Percentiles rank a stretch among this genome's conserved stretches.
phyloP scores from a whole-genome alignment of 2,888 invertebrate species.

The Hypomecis punctinalis region DNA sequence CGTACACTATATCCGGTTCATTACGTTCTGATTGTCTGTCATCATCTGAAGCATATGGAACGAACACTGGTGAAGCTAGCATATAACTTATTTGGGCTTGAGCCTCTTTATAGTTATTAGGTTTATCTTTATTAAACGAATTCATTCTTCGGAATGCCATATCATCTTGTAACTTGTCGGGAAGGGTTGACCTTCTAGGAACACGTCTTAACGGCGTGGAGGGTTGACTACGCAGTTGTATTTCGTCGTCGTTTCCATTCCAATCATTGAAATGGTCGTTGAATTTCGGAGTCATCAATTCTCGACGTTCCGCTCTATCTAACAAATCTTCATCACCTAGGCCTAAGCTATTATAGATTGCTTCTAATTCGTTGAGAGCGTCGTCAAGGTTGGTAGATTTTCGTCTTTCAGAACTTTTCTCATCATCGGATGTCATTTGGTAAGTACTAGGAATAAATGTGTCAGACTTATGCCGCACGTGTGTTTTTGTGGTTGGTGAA shows the following conservation, averaged over 20 bases:
- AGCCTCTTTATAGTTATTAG: constrained; percentile 64
- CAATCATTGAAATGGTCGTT: constrained; percentile 79
- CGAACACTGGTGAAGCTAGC: constrained; percentile 88
- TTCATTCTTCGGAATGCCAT: constrained; percentile 92
- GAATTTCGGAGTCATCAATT: constrained; percentile 84
- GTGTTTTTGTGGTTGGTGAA: constrained; percentile 73
- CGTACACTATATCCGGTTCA: constrained; percentile 92
- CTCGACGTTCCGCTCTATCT: constrained; percentile 91
- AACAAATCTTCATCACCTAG: constrained; percentile 92
- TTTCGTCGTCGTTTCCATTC: constrained; percentile 81
- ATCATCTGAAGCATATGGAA: constrained; percentile 78
- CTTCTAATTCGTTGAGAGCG: constrained; percentile 94
- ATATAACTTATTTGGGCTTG: constrained; percentile 87
- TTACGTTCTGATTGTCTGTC: constrained; percentile 85
- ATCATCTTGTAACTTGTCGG: constrained; percentile 90
- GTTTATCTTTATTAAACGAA: constrained; percentile 82
- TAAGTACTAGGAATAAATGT: constrained; percentile 68
- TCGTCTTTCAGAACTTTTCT: constrained; percentile 79
- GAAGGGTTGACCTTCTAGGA: constrained; percentile 80
- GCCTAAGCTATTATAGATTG: constrained; percentile 95
- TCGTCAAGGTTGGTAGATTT: constrained; percentile 94
- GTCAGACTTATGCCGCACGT: constrained; percentile 78
- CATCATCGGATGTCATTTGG: constrained; percentile 78
- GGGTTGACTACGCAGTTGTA: constrained; percentile 77
- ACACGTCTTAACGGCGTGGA: constrained; percentile 74